Conservation (phyloP, 1,140 invertebrate species). For the Matsumurasca onukii region DNA sequence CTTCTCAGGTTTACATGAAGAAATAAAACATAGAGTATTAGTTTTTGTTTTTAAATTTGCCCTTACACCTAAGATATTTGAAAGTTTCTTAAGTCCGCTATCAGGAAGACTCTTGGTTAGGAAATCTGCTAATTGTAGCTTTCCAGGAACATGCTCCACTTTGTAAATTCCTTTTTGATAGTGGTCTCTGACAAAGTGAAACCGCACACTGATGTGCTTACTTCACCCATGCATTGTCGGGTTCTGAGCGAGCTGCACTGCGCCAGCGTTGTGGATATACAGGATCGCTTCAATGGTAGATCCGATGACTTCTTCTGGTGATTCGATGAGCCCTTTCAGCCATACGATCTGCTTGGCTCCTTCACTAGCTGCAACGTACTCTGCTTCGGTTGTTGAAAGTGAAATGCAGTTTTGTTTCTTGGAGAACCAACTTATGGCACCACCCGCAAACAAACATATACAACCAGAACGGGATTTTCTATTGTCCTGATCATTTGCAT, state of each 20-base stretch:
- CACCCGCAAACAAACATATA: conserved; percentile 31
- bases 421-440: conserved; percentile 43
- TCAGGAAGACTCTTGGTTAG: neutral
- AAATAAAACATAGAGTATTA: too few species aligned
- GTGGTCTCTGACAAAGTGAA: neutral
- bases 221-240: neutral
- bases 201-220: neutral
- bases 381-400: conserved; percentile 48
- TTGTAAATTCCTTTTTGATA: neutral
- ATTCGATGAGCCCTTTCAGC: too few species aligned
- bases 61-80: neutral
- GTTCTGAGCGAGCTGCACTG: too few species aligned
- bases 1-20: too few species aligned
- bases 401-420: conserved; percentile 42
- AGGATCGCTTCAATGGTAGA: neutral
- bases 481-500: conserved; percentile 42
- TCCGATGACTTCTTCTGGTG: neutral
- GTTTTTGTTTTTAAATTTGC: neutral
- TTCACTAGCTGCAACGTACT: conserved; percentile 50
- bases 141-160: neutral
- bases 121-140: neutral
- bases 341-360: conserved; percentile 47
- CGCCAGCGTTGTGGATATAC: neutral
- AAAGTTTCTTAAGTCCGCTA: neutral
- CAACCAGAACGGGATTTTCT: conserved; percentile 42